These are phyloP conservation scores for Macroramphosus scolopax DNA, from an alignment of 2,797 vertebrate species.

Conservation along the genomic window DNA sequence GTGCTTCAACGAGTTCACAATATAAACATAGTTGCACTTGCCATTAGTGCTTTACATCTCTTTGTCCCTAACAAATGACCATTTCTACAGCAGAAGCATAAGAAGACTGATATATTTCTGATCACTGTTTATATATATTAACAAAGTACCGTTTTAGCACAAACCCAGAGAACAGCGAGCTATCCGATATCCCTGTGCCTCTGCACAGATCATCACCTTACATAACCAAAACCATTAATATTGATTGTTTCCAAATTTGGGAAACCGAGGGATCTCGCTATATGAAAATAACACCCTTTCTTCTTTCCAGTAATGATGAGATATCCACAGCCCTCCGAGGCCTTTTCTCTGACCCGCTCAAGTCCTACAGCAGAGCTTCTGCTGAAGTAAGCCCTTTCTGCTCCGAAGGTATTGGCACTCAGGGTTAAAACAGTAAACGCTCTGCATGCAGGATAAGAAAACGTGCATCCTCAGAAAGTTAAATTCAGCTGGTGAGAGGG, in stretches of 20 bases:
- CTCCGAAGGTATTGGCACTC: conserved; percentile 68
- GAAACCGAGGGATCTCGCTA: conserved; percentile 47
- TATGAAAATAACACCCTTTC: conserved; percentile 66
- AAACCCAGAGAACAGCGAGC: not conserved
- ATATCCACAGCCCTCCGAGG: conserved; percentile 68
- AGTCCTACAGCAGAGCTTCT: conserved; percentile 57
- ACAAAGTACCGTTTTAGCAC: conserved; percentile 3
- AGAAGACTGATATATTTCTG: too few species aligned
- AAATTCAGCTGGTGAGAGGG: conserved; percentile 38
- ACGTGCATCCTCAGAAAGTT: conserved; percentile 57
- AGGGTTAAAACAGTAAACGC: conserved; percentile 70
- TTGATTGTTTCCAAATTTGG: conserved; percentile 72
- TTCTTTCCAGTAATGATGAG: conserved; percentile 67
- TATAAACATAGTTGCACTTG: too few species aligned
- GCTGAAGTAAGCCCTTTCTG: conserved; percentile 74
- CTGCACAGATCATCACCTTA: conserved; percentile 59
- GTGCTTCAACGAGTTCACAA: too few species aligned
- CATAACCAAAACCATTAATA: conserved; percentile 73
- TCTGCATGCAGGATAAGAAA: conserved; percentile 61
- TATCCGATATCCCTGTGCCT: conserved; percentile 6
- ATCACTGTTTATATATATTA: too few species aligned
- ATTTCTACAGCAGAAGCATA: not conserved
- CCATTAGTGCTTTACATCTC: conserved; percentile 3
- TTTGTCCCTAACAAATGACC: conserved; percentile 8
- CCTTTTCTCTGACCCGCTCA: conserved; percentile 63